Percentiles rank a stretch among this genome's conserved stretches.
These are phyloP conservation scores for Acanthurus lineatus DNA, from an alignment of 2,797 vertebrate species.

Conservation along the genomic window DNA sequence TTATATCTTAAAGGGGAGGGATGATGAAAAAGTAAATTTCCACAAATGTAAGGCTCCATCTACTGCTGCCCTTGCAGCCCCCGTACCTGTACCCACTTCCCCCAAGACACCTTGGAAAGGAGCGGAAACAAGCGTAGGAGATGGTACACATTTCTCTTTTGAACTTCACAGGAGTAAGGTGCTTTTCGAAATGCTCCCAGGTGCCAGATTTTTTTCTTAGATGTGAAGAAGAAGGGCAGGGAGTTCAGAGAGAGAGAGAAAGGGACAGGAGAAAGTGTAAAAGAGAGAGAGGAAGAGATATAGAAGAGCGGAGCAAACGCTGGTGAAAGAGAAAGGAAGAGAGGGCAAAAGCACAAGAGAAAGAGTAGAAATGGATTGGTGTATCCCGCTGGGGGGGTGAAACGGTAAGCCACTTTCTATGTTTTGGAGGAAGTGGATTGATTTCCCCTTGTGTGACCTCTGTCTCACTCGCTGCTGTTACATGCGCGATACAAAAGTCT, in stretches of 20 bases:
- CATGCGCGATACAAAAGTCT: conserved; percentile 75
- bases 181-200: conserved; percentile 76
- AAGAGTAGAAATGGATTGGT: conserved; percentile 63
- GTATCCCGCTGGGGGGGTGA: conserved; percentile 73
- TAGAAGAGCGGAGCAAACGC: background rate
- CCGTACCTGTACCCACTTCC: conserved; percentile 23
- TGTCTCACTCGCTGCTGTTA: conserved; percentile 68
- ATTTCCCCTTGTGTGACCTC: conserved; percentile 79
- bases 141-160: conserved; percentile 64
- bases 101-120: conserved; percentile 43
- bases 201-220: conserved; percentile 68
- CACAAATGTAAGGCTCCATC: conserved; percentile 5
- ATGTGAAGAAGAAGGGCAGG: conserved; percentile 63
- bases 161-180: conserved; percentile 70
- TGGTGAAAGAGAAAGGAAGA: conserved; percentile 38
- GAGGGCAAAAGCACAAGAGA: conserved; percentile 33
- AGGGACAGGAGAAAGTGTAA: conserved; percentile 37
- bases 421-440: conserved; percentile 81
- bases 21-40: conserved; percentile 40
- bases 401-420: conserved; percentile 77
- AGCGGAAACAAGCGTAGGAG: conserved; percentile 70
- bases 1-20: conserved; percentile 38
- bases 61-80: conserved; percentile 36
- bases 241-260: conserved; percentile 56
- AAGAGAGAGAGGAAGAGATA: conserved; percentile 17